phyloP scores from a whole-genome alignment of 2,797 vertebrate genomes.

The Myotis findleyi region DNA sequence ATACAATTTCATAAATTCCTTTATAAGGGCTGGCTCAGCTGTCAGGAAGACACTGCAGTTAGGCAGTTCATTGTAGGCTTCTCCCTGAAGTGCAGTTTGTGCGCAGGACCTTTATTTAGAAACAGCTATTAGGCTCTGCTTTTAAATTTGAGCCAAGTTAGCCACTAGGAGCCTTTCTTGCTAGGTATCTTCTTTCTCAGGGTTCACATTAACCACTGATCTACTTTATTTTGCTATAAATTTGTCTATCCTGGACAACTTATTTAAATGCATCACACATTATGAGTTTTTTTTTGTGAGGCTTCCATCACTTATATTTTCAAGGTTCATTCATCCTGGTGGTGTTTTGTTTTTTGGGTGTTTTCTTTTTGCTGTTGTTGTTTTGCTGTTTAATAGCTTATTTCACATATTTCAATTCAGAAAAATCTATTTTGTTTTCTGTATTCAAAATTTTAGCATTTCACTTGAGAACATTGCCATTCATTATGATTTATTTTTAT shows the following conservation, averaged over 20 bases:
- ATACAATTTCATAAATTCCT: background rate
- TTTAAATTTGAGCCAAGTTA: background rate
- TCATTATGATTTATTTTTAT: background rate
- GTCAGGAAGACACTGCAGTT: background rate
- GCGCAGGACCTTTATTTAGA: background rate
- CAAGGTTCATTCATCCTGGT: background rate
- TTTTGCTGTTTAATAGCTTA: background rate
- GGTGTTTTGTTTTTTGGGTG: background rate
- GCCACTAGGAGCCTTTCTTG: background rate
- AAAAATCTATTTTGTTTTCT: background rate
- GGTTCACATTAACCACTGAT: background rate
- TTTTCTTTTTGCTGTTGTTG: background rate
- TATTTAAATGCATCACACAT: background rate
- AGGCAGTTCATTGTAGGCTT: background rate
- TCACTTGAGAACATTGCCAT: background rate
- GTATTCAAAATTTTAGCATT: slow-evolving; percentile 11
- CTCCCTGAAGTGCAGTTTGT: background rate
- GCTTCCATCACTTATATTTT: slow-evolving; percentile 50
- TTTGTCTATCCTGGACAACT: background rate
- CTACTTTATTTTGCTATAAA: background rate
- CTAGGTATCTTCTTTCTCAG: background rate
- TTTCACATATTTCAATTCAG: background rate
- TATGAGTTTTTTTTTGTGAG: background rate
- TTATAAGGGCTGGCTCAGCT: background rate
- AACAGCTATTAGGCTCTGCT: background rate